Conservation (phyloP, 2,113 vertebrate species). For the Mus spicilegus region DNA sequence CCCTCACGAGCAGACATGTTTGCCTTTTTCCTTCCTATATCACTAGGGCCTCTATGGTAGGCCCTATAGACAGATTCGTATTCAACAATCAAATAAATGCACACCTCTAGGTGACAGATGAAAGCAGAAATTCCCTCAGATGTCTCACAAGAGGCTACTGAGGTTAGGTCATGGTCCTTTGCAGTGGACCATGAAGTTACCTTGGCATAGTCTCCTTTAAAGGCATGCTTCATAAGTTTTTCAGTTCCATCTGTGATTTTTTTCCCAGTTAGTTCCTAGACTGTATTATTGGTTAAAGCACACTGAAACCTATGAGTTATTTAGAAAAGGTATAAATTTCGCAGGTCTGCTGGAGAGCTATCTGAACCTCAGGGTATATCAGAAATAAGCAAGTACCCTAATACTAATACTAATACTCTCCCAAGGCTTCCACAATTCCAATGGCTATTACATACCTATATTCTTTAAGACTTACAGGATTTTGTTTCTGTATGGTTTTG, state of each 20-base stretch:
- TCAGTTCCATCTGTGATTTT: background rate
- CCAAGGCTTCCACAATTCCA: background rate
- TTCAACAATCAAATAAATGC: constrained; percentile 5
- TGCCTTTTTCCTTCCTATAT: background rate
- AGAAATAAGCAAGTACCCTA: background rate
- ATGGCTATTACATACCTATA: background rate
- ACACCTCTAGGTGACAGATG: background rate
- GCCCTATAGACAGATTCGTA: background rate
- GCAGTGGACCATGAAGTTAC: background rate
- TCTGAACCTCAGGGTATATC: background rate
- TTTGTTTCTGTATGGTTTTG: background rate
- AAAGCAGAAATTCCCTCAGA: constrained; percentile 21
- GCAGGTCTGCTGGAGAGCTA: background rate
- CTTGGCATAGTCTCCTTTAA: background rate
- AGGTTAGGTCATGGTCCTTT: background rate
- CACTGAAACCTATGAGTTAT: background rate
- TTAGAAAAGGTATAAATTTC: constrained; percentile 2
- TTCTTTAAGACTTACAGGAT: background rate
- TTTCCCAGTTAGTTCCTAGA: background rate
- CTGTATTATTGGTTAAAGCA: background rate
- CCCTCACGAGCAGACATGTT: background rate
- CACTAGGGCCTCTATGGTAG: background rate
- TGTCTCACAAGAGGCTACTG: background rate
- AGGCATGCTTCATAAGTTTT: background rate
- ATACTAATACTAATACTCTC: background rate